These are phyloP conservation scores for Piezodorus guildinii DNA, from an alignment of 1,140 invertebrate genomes.

Conservation along the genomic window DNA sequence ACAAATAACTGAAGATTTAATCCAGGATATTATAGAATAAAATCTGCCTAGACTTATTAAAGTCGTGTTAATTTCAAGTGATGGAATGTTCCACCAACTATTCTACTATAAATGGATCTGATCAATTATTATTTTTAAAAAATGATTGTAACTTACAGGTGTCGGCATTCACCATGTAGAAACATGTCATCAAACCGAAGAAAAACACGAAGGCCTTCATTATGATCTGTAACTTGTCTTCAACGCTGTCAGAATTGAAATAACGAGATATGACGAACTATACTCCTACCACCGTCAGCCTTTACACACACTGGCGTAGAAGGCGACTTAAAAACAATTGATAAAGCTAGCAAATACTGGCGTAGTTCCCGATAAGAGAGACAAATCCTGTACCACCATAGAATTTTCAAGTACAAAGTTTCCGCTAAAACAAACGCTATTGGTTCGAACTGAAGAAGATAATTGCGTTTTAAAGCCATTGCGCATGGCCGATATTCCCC, in stretches of 20 bases:
- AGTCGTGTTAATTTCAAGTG: no score
- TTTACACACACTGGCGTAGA: constrained; percentile 85
- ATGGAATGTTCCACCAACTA: no score
- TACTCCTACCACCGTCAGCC: constrained; percentile 37
- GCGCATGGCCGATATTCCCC: neutral
- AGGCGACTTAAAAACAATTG: constrained; percentile 36
- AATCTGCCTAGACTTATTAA: no score
- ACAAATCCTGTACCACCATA: neutral
- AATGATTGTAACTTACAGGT: no score
- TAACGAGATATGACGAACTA: neutral
- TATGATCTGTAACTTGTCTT: neutral
- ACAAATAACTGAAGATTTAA: no score
- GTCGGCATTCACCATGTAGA: no score
- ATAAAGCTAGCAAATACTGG: neutral
- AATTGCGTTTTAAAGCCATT: neutral
- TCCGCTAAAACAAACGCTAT: neutral
- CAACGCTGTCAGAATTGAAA: neutral
- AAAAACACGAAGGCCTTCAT: neutral
- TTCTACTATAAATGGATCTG: no score
- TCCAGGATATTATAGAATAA: no score
- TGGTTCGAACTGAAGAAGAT: neutral
- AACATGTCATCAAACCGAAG: neutral
- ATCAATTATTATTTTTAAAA: no score
- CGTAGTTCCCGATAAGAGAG: neutral
- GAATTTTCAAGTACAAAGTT: neutral